Conservation (phyloP, 2,888 invertebrate species). For the Cephus sareptanus region DNA sequence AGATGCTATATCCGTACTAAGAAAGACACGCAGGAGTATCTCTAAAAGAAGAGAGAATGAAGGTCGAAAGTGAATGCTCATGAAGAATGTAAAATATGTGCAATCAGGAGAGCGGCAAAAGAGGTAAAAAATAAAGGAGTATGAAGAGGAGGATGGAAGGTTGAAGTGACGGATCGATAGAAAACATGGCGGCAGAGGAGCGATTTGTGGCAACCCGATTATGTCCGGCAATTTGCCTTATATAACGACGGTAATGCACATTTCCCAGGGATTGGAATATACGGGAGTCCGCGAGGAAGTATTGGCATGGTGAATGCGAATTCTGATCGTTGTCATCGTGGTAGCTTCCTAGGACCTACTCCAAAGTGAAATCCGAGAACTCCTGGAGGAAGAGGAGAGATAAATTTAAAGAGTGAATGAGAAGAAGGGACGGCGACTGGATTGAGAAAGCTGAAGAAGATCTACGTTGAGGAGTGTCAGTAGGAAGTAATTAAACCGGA, state of each 20-base stretch:
- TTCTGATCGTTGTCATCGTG: neutral
- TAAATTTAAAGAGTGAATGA: neutral
- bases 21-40: neutral
- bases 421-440: slow-evolving; percentile 10
- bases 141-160: neutral
- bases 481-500: neutral
- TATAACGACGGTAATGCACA: slow-evolving; percentile 39
- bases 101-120: neutral
- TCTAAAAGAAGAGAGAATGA: neutral
- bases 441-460: neutral
- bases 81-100: neutral
- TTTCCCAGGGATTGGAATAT: slow-evolving; percentile 20
- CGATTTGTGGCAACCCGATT: slow-evolving; percentile 28
- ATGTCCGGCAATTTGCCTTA: slow-evolving; percentile 29
- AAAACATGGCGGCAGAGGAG: slow-evolving; percentile 35
- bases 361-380: neutral
- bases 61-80: neutral
- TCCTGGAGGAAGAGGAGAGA: neutral
- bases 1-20: neutral
- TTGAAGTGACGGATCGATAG: neutral
- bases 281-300: slow-evolving; percentile 6
- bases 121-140: neutral
- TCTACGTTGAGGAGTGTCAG: neutral
- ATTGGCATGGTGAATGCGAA: neutral
- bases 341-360: neutral